phyloP scores from a whole-genome alignment of 2,113 vertebrate genomes.

The Ceyx margarethae region DNA sequence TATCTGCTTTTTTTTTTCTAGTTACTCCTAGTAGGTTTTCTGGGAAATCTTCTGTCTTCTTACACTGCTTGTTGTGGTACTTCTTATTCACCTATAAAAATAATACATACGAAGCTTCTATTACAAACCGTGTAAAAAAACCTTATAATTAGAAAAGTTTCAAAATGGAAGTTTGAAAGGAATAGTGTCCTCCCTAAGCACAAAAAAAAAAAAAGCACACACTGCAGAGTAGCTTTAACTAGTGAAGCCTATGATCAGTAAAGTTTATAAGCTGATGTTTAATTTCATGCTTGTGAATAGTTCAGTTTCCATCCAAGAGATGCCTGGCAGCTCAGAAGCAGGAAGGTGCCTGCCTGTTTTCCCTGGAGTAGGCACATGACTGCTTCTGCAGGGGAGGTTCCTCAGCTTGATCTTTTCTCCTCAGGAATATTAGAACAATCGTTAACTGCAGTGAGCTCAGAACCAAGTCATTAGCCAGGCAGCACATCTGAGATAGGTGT shows the following conservation, averaged over 20 bases:
- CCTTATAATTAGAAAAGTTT: not conserved
- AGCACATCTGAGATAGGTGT: not conserved
- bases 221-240: not conserved
- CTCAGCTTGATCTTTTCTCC: not conserved
- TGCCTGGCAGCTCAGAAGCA: not conserved
- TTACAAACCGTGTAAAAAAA: not conserved
- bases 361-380: not conserved
- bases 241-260: not conserved
- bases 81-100: not conserved
- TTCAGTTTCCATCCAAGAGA: not conserved
- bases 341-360: not conserved
- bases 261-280: not conserved
- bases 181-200: not conserved
- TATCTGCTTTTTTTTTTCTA: not conserved
- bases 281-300: not conserved
- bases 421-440: not conserved
- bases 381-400: not conserved
- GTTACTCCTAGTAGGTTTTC: not conserved
- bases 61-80: not conserved
- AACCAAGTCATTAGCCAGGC: not conserved
- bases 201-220: not conserved
- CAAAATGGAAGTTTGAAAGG: not conserved
- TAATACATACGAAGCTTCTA: not conserved
- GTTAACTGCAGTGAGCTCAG: not conserved
- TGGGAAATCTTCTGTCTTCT: not conserved